Base-by-base conservation (phyloP, 2,797 vertebrate genomes). In the Bradypus variegatus region DNA sequence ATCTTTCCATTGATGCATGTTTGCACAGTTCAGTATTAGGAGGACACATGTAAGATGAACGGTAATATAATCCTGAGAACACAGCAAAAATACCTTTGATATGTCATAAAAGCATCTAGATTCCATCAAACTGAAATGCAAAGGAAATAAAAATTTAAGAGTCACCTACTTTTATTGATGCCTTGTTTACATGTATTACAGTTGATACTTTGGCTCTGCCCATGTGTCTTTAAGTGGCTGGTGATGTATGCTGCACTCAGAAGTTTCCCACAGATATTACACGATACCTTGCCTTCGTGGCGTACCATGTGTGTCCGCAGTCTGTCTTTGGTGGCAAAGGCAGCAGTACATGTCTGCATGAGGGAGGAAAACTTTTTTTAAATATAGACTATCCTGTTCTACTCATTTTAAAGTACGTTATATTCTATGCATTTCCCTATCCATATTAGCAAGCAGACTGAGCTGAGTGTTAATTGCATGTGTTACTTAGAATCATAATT, bases 291-390 rank as follows among this genome's bases (percentile, higher is more conserved):
- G 96, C 98, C 99, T 97, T 99, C 99, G 38, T 99, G 99, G 96
- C 99, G 98, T 96, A 99, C 99, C 99, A 99, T 99, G 97, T 99
- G 99, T 94, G 99, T 99, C 97, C 99, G 98, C 96, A 99, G 98
- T 92, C 99, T 98, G 98, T 99, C 99, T 99, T 99, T 99, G 98
- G 99, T 99, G 97, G 99, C 99, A 95, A 99, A 99, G 97, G 99
- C 99, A 91, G 99, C 99, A 95, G 98, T 99, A 97, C 99, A 99
- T 72, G 99, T 99, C 99, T 99, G 95, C 70, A 96, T 93, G 95
- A 92, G 94, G 97, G 96, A 97, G 96, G 97, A 97, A 91, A 97
- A 97, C 95, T 94, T 96, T 96, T 95, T 96, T 96, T 96, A 97
- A 96, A 96, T 96, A 96, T 96, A 97, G 95, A 95, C 96, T 97